Base-by-base conservation (phyloP, 1,140 invertebrate genomes). In the Samia ricini region DNA sequence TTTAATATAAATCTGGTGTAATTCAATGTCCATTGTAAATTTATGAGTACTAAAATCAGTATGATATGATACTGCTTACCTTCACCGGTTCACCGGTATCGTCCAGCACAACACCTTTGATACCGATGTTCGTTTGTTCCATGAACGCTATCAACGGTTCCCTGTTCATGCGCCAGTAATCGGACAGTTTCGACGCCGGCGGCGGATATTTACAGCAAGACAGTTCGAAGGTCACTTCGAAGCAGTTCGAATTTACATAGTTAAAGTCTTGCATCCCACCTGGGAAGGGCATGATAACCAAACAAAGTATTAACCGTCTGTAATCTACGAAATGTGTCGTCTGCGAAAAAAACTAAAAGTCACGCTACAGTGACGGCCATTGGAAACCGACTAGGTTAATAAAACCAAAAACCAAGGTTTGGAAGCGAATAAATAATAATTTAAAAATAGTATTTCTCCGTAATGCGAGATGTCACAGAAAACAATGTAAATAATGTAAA, bases 211-310 rank as follows among this genome's bases (percentile, higher is more conserved):
- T 99, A 88, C 97, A 98, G 91, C 99, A 99, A 52, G 96, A 97
- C 57, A 99, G 85, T 85, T 99, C 98, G 69, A 99, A 94, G 5
- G 98, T 99, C 56, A 99, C 94, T 87, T 99, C 99, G 83, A 99
- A 98, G 80, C 97, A 97, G 88, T 99, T 99, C 8, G 96, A 98
- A 67, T 95, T 93, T 4, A 97, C 91, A 86, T 99, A 99, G 91
- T 99, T 99, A 85, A 98, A 99, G 88, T 99, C 98, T 91, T 99
- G 98, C 98, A 99, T 99, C 48, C 98, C 98, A 73, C 97, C 96
- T 94, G 89, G 65, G 20, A 29, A 1, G 22, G 15, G 51, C n/a
- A n/a, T n/a, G n/a, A n/a, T n/a, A n/a, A n/a, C n/a, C n/a, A n/a
- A n/a, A n/a, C n/a, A n/a, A n/a, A n/a, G n/a, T n/a, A n/a, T n/a